Evolutionary conservation across 2,113 vertebrate genomes (phyloP).

Genomic region (Cavia porcellus): DNA sequence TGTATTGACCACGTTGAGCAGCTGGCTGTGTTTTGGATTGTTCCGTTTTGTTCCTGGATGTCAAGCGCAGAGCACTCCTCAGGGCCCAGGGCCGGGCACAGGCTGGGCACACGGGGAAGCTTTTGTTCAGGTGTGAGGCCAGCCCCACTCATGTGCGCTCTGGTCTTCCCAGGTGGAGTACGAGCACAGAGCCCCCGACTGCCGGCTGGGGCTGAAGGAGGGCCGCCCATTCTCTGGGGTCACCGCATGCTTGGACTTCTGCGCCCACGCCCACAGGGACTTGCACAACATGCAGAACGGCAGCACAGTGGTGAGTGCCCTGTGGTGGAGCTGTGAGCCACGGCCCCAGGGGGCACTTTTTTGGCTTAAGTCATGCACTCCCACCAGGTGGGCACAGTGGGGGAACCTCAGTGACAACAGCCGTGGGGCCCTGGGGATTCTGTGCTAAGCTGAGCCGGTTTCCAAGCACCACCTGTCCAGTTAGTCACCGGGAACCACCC

Average conservation of each 20-base stretch:
- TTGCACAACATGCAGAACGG: slow-evolving; percentile 98
- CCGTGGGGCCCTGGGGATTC: neutral
- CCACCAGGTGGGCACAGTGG: neutral
- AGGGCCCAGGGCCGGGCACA: neutral
- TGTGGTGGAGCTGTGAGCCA: neutral
- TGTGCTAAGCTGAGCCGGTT: neutral
- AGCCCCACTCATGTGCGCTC: neutral
- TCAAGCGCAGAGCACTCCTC: neutral
- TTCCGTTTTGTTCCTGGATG: neutral
- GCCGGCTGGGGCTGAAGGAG: slow-evolving; percentile 94
- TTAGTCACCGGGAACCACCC: neutral
- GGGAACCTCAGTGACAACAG: neutral
- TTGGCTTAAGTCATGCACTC: neutral
- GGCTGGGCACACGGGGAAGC: neutral
- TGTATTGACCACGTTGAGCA: neutral
- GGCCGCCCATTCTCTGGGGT: slow-evolving; percentile 98
- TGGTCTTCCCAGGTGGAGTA: slow-evolving; percentile 92
- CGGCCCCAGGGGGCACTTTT: neutral
- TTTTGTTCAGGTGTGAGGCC: neutral
- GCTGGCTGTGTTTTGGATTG: neutral
- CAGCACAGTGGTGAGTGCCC: slow-evolving; percentile 94
- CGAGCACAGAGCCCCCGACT: slow-evolving; percentile 95
- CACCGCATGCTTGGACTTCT: slow-evolving; percentile 98
- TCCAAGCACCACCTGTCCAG: neutral
- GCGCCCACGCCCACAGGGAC: slow-evolving; percentile 97